These are phyloP conservation scores for Candidula unifasciata DNA, from an alignment of 2,888 invertebrate species.

Conservation along the genomic window DNA sequence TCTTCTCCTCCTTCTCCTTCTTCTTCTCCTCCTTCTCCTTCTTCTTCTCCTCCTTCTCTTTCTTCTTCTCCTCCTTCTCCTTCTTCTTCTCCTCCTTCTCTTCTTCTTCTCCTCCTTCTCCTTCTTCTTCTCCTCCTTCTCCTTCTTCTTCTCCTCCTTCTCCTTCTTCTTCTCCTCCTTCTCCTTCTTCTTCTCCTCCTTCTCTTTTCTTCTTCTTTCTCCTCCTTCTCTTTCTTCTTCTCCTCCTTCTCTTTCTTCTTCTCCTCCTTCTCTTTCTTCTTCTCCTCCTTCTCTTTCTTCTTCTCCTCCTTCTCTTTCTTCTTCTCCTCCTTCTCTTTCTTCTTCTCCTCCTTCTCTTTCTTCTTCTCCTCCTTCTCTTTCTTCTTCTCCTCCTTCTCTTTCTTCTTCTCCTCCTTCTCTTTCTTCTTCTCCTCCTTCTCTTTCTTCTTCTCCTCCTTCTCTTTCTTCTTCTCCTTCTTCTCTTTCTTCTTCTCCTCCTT, in stretches of 20 bases:
- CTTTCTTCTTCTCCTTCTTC: too few relatives aligned
- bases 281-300: not conserved
- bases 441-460: too few relatives aligned
- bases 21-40: not conserved
- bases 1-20: not conserved
- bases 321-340: too few relatives aligned
- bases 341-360: not conserved
- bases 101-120: not conserved
- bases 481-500: too few relatives aligned
- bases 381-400: not conserved
- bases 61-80: not conserved
- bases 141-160: not conserved
- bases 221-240: not conserved
- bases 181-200: not conserved
- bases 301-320: not conserved
- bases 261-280: not conserved
- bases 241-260: not conserved
- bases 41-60: not conserved
- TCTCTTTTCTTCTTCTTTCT: slow-evolving; percentile 17
- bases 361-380: not conserved
- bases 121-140: not conserved
- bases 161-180: not conserved
- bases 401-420: not conserved
- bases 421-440: not conserved
- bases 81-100: not conserved